phyloP scores from a whole-genome alignment of 1,140 invertebrate species.

The Trinorchestia longiramus region DNA sequence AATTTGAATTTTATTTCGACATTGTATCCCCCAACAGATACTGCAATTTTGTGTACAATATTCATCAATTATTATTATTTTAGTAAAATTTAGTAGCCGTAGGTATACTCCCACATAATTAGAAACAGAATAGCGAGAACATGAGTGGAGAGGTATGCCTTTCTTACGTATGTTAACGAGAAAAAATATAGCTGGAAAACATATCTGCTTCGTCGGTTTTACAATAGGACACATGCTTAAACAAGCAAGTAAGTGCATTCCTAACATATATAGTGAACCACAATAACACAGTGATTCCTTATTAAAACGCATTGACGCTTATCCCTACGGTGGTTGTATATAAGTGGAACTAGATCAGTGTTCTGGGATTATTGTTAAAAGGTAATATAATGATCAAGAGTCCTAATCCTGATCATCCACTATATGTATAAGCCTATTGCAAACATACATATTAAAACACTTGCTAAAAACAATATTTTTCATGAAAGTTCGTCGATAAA shows the following conservation, averaged over 20 bases:
- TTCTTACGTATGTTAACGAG: background rate
- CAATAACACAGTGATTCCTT: background rate
- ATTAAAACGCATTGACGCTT: background rate
- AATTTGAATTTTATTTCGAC: background rate
- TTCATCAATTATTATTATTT: background rate
- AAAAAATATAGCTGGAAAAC: background rate
- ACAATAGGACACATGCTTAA: background rate
- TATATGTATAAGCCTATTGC: background rate
- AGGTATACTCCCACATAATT: background rate
- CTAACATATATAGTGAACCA: background rate
- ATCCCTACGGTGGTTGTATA: no score
- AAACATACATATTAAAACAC: background rate
- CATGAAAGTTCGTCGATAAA: background rate
- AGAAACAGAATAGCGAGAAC: background rate
- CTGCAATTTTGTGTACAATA: background rate
- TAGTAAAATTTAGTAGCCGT: background rate
- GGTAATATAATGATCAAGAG: background rate
- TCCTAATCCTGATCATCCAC: background rate
- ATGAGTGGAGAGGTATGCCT: background rate
- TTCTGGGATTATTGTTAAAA: background rate
- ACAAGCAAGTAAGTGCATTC: background rate
- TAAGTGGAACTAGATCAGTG: background rate
- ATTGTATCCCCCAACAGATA: background rate
- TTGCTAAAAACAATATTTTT: background rate
- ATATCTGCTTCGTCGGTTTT: background rate